Percentiles rank a stretch among this genome's conserved stretches.
phyloP scores from a whole-genome alignment of 30 jellyfish, hydroid and myxozoan genomes.

The Hydra vulgaris region DNA sequence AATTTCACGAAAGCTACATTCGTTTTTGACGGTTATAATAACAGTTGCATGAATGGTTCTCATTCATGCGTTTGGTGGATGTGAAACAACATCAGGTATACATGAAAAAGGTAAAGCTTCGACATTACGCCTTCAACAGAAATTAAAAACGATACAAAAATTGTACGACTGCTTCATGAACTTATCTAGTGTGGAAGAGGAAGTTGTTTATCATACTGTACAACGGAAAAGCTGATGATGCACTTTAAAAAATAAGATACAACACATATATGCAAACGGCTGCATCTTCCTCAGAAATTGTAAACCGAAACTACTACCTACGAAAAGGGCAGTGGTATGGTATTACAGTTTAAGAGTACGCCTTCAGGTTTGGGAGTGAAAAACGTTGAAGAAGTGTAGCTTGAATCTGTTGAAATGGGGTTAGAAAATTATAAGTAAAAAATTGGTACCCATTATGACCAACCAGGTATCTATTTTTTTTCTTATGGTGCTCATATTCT shows the following conservation, averaged over 20 bases:
- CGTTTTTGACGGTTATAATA: background rate
- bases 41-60: background rate
- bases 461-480: too few relatives aligned
- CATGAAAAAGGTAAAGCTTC: conserved; percentile 8
- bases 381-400: too few relatives aligned
- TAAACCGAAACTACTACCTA: conserved; percentile 10
- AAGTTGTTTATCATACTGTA: conserved; percentile 2
- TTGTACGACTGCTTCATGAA: too few relatives aligned
- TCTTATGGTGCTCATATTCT: too few relatives aligned
- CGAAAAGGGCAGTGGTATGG: too few relatives aligned
- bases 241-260: background rate
- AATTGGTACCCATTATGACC: too few relatives aligned
- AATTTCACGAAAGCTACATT: background rate
- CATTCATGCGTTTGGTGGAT: conserved; percentile 28
- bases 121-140: background rate
- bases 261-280: too few relatives aligned
- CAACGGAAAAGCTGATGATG: conserved; percentile 12
- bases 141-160: background rate
- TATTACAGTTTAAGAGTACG: background rate
- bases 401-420: too few relatives aligned
- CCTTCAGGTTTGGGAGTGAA: conserved; percentile 3
- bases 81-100: conserved; percentile 32
- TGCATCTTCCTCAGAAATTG: background rate
- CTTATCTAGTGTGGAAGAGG: background rate
- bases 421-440: too few relatives aligned